Evolutionary conservation across 2,888 invertebrate genomes (phyloP).

Genomic region (Lycocerus yunnanus): DNA sequence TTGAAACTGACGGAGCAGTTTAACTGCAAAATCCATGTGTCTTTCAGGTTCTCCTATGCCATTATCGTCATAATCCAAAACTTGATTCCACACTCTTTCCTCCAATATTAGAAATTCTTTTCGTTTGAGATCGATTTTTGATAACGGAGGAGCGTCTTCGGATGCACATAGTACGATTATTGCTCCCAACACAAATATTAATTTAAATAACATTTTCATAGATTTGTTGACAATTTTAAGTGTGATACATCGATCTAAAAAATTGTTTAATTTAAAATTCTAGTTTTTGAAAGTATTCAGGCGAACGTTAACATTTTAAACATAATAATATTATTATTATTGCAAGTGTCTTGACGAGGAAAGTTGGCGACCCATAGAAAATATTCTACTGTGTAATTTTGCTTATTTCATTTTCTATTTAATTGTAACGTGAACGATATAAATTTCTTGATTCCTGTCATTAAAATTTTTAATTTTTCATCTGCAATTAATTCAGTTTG

Average conservation of each 20-base stretch:
- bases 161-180: not conserved
- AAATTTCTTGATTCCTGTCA: not conserved
- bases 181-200: not conserved
- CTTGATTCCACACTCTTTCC: constrained; percentile 53
- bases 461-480: not conserved
- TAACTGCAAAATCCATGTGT: constrained; percentile 50
- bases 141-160: not conserved
- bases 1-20: constrained; percentile 63
- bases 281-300: too few relatives aligned
- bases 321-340: not conserved
- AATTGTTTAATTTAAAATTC: not conserved
- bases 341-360: not conserved
- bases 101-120: constrained; percentile 64
- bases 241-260: not conserved
- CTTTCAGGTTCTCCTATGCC: constrained; percentile 33
- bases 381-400: not conserved
- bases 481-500: too few relatives aligned
- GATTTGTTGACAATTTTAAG: not conserved
- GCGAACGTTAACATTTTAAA: too few relatives aligned
- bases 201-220: not conserved
- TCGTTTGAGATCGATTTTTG: constrained; percentile 63
- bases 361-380: not conserved
- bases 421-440: not conserved
- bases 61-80: constrained; percentile 37
- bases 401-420: not conserved